These are phyloP conservation scores for Rutpela maculata DNA, from an alignment of 2,888 invertebrate species.

Conservation along the genomic window DNA sequence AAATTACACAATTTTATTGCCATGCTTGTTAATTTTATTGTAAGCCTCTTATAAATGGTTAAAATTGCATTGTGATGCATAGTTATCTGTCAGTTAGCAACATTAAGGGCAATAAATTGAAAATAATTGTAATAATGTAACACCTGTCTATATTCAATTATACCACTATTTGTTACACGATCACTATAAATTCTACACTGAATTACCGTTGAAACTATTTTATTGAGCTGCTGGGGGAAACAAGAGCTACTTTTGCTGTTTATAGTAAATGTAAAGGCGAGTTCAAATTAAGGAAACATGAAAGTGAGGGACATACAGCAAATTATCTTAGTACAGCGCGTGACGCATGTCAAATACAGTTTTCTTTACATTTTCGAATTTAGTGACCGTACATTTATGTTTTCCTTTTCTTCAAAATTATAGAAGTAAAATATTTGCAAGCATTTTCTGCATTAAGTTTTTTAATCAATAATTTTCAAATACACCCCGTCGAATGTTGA, in stretches of 20 bases:
- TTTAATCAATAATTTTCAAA: too few relatives aligned
- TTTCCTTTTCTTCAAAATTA: too few relatives aligned
- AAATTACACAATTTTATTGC: conserved; percentile 17
- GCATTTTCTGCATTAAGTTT: too few relatives aligned
- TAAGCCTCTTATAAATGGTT: conserved; percentile 3
- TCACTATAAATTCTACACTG: not conserved
- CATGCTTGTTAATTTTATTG: not conserved
- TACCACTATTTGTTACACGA: not conserved
- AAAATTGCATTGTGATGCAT: conserved; percentile 8
- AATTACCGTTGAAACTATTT: conserved; percentile 12
- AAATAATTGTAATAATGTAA: conserved; percentile 22
- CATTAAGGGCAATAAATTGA: conserved; percentile 12
- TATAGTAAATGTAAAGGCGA: too few relatives aligned
- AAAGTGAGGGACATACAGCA: too few relatives aligned
- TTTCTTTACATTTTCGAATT: too few relatives aligned
- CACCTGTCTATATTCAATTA: conserved; percentile 27
- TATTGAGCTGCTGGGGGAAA: not conserved
- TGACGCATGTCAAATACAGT: too few relatives aligned
- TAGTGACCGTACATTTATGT: too few relatives aligned
- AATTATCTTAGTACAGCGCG: too few relatives aligned
- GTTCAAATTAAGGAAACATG: too few relatives aligned
- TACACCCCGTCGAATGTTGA: too few relatives aligned
- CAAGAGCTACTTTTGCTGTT: not conserved
- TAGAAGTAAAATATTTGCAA: too few relatives aligned
- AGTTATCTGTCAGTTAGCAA: conserved; percentile 10